Base-by-base conservation (phyloP, 2,797 vertebrate genomes). In the Phaenicophaeus curvirostris region DNA sequence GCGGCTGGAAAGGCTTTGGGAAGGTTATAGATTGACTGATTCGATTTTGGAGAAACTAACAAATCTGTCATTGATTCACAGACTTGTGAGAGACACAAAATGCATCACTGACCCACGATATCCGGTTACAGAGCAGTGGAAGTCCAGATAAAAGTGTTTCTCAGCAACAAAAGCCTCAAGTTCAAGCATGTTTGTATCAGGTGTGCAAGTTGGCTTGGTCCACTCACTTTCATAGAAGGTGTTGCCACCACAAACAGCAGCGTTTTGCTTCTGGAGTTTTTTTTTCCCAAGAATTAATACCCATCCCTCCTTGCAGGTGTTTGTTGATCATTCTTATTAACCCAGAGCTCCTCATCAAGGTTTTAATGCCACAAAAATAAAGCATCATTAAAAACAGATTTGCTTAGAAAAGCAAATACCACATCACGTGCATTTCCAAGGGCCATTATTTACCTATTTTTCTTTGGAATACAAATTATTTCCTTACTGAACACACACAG, bases 331-430 rank as follows among this genome's bases (percentile, higher is more conserved):
- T 63, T 81, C 86, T 73, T 53, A 87, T 31, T 28, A 94, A 55
- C 18, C 12, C 31, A 39, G 48, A 91, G n/a, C 31, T 89, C 44
- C 6, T 5, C 37, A 80, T 51, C 46, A 68, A 65, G n/a, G 30
- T 73, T 89, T 81, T 81, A 90, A 93, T 41, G n/a, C 30, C 76
- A 48, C 48, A 91, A 88, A 93, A 93, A 44, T 5, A 88, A 71
- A 48, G 30, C 33, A 48, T 35, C 35, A 78, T 30, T 78, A 84
- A 39, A 93, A 93, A 57, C 19, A 81, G 30, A 58, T 78, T 84
- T 81, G 17, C 69, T 86, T 66, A 82, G 48, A 88, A 82, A 44
- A 89, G 6, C 8, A 55, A 84, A 78, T 72, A 65, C 46, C 55
- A 63, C 35, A 31, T 23, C 39, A n/a, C 23, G 21, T 54, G 15